Conservation (phyloP, 2,888 invertebrate species). For the Phyllotreta striolata region DNA sequence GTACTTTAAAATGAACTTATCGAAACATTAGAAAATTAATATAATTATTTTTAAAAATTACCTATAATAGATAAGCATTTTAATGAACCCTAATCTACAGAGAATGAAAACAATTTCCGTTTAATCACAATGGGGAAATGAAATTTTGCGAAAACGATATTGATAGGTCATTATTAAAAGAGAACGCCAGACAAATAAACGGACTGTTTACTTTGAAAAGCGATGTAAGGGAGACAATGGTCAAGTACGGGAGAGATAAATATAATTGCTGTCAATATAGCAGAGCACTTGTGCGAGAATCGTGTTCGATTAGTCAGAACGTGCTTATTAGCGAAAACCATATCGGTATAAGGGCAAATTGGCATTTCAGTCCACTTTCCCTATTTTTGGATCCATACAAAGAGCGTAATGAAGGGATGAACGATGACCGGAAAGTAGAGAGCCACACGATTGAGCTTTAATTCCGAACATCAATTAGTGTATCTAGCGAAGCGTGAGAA, state of each 20-base stretch:
- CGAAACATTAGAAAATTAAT: too few species aligned
- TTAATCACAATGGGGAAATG: conserved; percentile 18
- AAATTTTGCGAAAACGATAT: conserved; percentile 25
- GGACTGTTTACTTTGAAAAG: conserved; percentile 29
- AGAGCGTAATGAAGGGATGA: conserved; percentile 55
- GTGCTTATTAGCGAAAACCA: conserved; percentile 57
- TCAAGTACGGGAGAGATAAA: conserved; percentile 47
- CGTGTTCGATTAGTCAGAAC: conserved; percentile 48
- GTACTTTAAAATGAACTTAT: too few species aligned
- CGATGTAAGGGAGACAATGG: conserved; percentile 42
- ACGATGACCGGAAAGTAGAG: conserved; percentile 52
- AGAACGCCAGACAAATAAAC: conserved; percentile 29
- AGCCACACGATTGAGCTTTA: conserved; percentile 59
- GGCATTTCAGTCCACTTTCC: conserved; percentile 51
- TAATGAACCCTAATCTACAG: too few species aligned
- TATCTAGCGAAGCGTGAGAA: conserved; percentile 61
- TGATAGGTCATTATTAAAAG: conserved; percentile 25
- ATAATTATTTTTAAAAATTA: too few species aligned
- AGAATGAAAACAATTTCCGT: background rate
- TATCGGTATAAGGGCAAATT: conserved; percentile 55
- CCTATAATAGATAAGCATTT: too few species aligned
- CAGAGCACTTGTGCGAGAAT: conserved; percentile 41
- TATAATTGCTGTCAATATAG: conserved; percentile 51
- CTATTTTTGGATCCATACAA: conserved; percentile 55
- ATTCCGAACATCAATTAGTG: conserved; percentile 62